Conservation (phyloP, 2,888 invertebrate genomes). For the Aleiodes leptofemur region DNA sequence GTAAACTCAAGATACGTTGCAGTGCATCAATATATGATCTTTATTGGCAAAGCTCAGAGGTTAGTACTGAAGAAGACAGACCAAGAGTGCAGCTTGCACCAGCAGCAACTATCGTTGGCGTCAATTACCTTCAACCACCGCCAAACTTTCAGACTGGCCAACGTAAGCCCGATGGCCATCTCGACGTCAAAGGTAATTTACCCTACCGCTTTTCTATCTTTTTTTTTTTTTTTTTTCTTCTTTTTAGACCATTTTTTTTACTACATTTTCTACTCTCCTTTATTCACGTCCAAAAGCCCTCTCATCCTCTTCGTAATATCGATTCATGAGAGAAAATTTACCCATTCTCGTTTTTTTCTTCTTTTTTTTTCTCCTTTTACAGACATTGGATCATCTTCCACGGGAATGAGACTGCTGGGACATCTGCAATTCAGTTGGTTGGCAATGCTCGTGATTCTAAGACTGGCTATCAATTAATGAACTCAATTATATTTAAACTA, state of each 20-base stretch:
- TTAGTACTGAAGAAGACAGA: slow-evolving; percentile 80
- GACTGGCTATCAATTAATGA: slow-evolving; percentile 60
- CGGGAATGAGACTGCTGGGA: slow-evolving; percentile 54
- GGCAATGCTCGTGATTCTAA: slow-evolving; percentile 62
- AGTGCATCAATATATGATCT: slow-evolving; percentile 81
- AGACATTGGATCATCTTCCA: slow-evolving; percentile 58
- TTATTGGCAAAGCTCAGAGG: slow-evolving; percentile 83
- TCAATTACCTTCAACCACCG: slow-evolving; percentile 72
- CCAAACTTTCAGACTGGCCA: slow-evolving; percentile 73
- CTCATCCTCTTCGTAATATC: not conserved
- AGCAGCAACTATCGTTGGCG: slow-evolving; percentile 70
- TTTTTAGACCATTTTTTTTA: slow-evolving; percentile 14
- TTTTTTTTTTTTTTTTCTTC: slow-evolving; percentile 23
- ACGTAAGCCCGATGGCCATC: slow-evolving; percentile 71
- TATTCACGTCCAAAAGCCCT: slow-evolving; percentile 5
- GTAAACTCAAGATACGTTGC: slow-evolving; percentile 81
- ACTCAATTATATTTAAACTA: slow-evolving; percentile 20
- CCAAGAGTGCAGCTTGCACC: slow-evolving; percentile 65
- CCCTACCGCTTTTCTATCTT: slow-evolving; percentile 27
- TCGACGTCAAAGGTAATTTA: slow-evolving; percentile 71
- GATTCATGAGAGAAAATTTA: slow-evolving; percentile 4
- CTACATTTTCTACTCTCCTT: not conserved
- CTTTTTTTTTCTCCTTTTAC: slow-evolving; percentile 45
- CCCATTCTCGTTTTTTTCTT: slow-evolving; percentile 22
- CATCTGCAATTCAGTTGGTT: slow-evolving; percentile 57